Base-by-base conservation (phyloP, 2,113 vertebrate species). In the Orthonyx spaldingii region DNA sequence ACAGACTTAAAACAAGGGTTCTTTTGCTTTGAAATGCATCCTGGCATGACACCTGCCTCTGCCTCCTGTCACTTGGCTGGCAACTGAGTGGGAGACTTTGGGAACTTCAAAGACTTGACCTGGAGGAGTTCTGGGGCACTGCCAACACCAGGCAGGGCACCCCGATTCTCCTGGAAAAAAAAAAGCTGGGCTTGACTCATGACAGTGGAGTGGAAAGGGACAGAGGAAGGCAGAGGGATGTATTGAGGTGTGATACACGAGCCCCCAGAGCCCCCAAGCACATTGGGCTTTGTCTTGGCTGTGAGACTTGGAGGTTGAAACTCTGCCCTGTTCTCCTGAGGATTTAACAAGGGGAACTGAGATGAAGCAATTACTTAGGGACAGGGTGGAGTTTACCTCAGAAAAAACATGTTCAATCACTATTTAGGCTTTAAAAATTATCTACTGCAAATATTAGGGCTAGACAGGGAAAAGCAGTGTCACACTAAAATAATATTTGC, bases 11-110 rank as follows among this genome's bases (percentile, higher is more conserved):
- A 95, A 83, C 47, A 81, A 93, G 68, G 12, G 21, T 32, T 84
- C 64, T 63, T 69, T 35, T 75, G 55, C 94, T 97, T 96, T 94
- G 93, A 94, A 92, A 90, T 93, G 50, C 90, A 80, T 68, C 68
- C 55, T 4, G 11, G 56, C 0, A 0, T 70, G 68, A 77, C 70
- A 93, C 30, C 68, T 0, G 0, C 75, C 50, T 52, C 70, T 94
- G 63, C 63, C 39, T 79, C 68, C 59, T 77, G 70, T 35, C 82
- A 37, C 2, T 5, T 1, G 1, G 56, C 72, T 52, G 70, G 61
- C 87, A 79, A 65, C 87, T 49, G 57, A 71, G 32, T 2, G 0
- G 49, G 64, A 93, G 39, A 69, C 50, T 94, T 94, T 0, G 39
- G 63, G 39, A 44, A 24, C 44, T 39, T 44, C 6, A 16, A 66